Evolutionary conservation across 2,888 invertebrate species (phyloP), one percentile per base, ranked within the genome.

Genomic region (Aphelenchoides bicaudatus): DNA sequence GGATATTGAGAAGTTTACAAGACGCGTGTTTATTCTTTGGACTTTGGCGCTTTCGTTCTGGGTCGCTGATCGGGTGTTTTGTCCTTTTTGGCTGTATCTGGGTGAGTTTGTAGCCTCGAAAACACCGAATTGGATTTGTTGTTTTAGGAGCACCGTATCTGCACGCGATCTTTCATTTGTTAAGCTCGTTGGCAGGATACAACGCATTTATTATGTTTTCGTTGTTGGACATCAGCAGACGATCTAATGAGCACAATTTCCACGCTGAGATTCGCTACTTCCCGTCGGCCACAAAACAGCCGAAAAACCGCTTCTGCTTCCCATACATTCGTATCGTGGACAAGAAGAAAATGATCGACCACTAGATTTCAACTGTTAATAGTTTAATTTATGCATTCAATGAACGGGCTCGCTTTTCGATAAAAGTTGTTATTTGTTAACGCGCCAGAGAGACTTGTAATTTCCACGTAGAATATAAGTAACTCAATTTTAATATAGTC

Each of bases 161-260:
- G 34, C 75, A 75, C 56, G 75, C 75, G 5, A 46, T 71, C 48
- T 75, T 76, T 62, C 75, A 75, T 61, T 55, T 75, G 27, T 62
- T 75, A n/a, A 68, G 69, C 25, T 71, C 71, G 3, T 59, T 73
- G 23, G 73, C 74, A 39, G 73, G 67, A 3, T 75, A 75, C 62
- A 71, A 73, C 23, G 67, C 74, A 39, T 76, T 75, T 63, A 66
- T 75, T 27, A 76, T 75, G 75, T 75, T 76, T 64, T 71, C 72
- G 6, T 63, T 74, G 60, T 66, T 75, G 27, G 75, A 75, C 59
- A 74, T 75, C 54, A 67, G 70, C 28, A 63, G 66, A 13, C 59
- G 75, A 21, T 8, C 19, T 8, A 52, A 63, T 10, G 57, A 66
- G 49, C 75, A 75, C 59, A 62, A 60, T 58, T 74, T 70, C 51